Evolutionary conservation across 1,140 invertebrate species (phyloP).

Genomic region (Drosophila erecta): DNA sequence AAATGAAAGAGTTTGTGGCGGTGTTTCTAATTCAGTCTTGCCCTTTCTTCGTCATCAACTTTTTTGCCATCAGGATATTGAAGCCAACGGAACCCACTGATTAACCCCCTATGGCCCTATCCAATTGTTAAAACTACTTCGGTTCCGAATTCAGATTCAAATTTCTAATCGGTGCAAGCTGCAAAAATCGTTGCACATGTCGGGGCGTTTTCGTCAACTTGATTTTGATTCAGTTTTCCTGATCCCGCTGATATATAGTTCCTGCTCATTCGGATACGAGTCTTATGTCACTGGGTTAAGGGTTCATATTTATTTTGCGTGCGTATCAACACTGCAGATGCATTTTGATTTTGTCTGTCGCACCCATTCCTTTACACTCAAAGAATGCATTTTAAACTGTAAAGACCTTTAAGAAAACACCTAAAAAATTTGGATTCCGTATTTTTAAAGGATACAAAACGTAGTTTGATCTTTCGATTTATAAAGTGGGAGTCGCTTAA

Average conservation of each 20-base stretch:
- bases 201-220: conserved; percentile 72
- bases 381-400: not conserved
- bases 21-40: no score
- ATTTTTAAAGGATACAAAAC: no score
- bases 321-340: conserved; percentile 69
- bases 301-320: conserved; percentile 62
- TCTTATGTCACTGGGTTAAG: conserved; percentile 32
- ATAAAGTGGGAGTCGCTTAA: not conserved
- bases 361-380: not conserved
- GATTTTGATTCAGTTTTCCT: conserved; percentile 16
- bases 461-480: no score
- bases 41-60: no score
- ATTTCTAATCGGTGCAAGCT: conserved; percentile 58
- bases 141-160: conserved; percentile 9
- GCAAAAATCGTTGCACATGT: conserved; percentile 73
- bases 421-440: no score
- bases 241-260: conserved; percentile 18
- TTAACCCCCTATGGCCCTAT: conserved; percentile 17
- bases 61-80: conserved; percentile 18
- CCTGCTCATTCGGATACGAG: not conserved
- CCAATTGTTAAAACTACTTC: not conserved
- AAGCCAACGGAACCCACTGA: not conserved
- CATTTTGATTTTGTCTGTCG: conserved; percentile 46
- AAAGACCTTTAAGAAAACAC: not conserved
- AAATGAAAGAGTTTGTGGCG: no score